Percentiles rank a stretch among this genome's conserved stretches.
phyloP scores from a whole-genome alignment of 2,888 invertebrate species.

The Caenorhabditis auriculariae region DNA sequence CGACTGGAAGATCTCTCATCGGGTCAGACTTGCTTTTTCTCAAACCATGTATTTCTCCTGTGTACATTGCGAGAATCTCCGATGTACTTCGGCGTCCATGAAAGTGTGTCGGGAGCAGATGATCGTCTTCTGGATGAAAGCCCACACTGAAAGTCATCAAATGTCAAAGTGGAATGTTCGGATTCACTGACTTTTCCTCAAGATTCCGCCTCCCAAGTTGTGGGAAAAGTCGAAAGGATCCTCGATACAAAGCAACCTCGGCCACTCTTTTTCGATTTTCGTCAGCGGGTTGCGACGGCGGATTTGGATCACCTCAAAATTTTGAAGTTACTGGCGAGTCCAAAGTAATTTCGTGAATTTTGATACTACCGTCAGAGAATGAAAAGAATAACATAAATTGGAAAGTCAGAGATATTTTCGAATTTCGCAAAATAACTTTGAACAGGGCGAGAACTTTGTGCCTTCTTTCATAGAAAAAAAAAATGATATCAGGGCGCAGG shows the following conservation, averaged over 20 bases:
- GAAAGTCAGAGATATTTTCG: too few species aligned
- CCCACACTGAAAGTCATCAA: slow-evolving; percentile 36
- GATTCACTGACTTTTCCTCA: slow-evolving; percentile 20
- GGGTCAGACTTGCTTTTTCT: too few species aligned
- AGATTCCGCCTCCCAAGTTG: slow-evolving; percentile 70
- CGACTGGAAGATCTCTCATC: too few species aligned
- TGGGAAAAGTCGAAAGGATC: slow-evolving; percentile 72
- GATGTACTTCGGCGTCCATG: slow-evolving; percentile 18
- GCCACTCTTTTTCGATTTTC: slow-evolving; percentile 68
- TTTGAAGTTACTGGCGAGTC: too few species aligned
- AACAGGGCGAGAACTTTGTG: too few species aligned
- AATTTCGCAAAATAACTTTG: too few species aligned
- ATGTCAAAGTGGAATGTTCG: not conserved
- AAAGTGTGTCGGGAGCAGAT: slow-evolving; percentile 28
- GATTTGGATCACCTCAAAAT: slow-evolving; percentile 41
- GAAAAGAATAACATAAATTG: too few species aligned
- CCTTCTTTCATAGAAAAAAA: not conserved
- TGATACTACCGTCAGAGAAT: not conserved
- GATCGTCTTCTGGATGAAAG: slow-evolving; percentile 28
- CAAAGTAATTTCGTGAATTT: not conserved
- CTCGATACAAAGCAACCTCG: slow-evolving; percentile 70
- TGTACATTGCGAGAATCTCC: too few species aligned
- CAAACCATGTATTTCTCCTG: not conserved
- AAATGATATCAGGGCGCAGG: too few species aligned
- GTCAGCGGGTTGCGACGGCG: slow-evolving; percentile 59